Evolutionary conservation across 2,797 vertebrate species (phyloP).

Genomic region (Pogoniulus pusillus): DNA sequence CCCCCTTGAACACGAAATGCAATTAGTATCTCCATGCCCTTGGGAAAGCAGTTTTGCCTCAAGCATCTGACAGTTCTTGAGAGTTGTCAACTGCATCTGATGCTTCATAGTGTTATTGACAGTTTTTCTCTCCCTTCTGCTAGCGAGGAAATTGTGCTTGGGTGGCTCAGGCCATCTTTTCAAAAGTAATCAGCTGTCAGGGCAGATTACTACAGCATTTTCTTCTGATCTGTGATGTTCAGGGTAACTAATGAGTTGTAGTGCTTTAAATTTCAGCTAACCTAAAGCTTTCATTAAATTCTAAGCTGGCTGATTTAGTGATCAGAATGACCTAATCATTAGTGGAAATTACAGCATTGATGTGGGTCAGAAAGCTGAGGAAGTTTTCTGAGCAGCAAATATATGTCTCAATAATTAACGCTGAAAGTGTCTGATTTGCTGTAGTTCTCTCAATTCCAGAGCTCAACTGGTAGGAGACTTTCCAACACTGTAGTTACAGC

Average conservation of each 20-base stretch:
- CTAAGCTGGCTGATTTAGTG: neutral
- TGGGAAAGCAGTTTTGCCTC: neutral
- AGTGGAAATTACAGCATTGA: neutral
- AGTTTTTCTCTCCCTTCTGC: neutral
- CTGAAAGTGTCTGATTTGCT: constrained; percentile 13
- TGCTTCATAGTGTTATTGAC: neutral
- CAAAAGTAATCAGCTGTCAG: neutral
- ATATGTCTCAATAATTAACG: constrained; percentile 26
- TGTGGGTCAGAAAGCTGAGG: neutral
- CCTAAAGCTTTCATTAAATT: neutral
- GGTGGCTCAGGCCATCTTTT: neutral
- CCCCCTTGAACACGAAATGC: neutral
- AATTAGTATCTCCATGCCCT: neutral
- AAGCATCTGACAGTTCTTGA: neutral
- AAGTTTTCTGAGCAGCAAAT: neutral
- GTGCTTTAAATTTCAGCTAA: neutral
- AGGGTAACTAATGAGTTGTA: constrained; percentile 1
- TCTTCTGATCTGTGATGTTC: constrained; percentile 8
- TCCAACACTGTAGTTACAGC: neutral
- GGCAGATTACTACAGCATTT: neutral
- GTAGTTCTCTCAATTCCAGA: neutral
- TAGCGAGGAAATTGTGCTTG: neutral
- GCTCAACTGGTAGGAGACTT: neutral
- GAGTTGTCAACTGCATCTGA: neutral
- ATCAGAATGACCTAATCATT: constrained; percentile 20